phyloP scores from a whole-genome alignment of 2,113 vertebrate genomes.

The Platichthys stellatus region DNA sequence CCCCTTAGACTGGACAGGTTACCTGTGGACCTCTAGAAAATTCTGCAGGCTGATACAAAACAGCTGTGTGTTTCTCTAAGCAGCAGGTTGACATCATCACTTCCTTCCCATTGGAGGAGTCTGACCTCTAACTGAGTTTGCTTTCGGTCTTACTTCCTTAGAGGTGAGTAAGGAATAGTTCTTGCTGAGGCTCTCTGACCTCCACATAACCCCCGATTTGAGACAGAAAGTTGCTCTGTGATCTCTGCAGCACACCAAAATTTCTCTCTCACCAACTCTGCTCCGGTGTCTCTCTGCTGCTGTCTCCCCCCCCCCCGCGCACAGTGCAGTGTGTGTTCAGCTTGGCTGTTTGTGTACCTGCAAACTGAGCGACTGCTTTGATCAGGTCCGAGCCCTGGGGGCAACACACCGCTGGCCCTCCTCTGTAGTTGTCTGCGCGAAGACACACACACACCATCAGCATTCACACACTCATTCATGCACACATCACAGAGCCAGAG shows the following conservation, averaged over 20 bases:
- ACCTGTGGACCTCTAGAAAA: neutral
- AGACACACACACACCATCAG: neutral
- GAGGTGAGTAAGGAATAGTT: slow-evolving; percentile 29
- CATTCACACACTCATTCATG: slow-evolving; percentile 37
- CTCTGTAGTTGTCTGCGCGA: slow-evolving; percentile 33
- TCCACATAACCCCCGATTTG: slow-evolving; percentile 68
- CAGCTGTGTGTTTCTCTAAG: slow-evolving; percentile 5
- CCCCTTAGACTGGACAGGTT: neutral
- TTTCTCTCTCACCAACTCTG: slow-evolving; percentile 15
- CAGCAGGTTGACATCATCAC: slow-evolving; percentile 38
- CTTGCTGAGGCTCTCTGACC: slow-evolving; percentile 53
- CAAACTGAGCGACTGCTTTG: slow-evolving; percentile 75
- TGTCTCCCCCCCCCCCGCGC: slow-evolving; percentile 25
- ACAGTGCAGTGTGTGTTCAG: slow-evolving; percentile 55
- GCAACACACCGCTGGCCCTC: slow-evolving; percentile 53
- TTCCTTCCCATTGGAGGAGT: slow-evolving; percentile 3
- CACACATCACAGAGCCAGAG: slow-evolving; percentile 52
- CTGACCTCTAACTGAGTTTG: slow-evolving; percentile 21
- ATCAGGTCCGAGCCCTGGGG: slow-evolving; percentile 69
- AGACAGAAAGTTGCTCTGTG: slow-evolving; percentile 63
- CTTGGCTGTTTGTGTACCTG: slow-evolving; percentile 71
- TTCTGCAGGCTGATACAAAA: too few species aligned
- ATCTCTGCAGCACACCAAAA: slow-evolving; percentile 52
- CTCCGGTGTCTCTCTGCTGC: slow-evolving; percentile 19
- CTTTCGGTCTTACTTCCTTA: slow-evolving; percentile 22